Base-by-base conservation (phyloP, 2,113 vertebrate species). In the Dermatemys mawii region DNA sequence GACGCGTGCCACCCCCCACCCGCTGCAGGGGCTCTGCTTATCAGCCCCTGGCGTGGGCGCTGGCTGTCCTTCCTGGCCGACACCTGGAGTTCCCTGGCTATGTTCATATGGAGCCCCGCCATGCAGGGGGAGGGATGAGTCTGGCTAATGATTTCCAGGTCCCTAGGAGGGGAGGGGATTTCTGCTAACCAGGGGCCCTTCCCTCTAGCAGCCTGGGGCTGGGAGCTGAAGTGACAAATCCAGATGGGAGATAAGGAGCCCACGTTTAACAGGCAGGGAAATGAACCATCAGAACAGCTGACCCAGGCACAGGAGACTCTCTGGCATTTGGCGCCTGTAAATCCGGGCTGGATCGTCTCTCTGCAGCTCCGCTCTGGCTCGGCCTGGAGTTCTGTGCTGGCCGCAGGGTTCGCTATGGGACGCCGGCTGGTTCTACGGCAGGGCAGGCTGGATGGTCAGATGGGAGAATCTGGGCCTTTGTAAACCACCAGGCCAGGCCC, bases 381-480 rank as follows among this genome's bases (percentile, higher is more conserved):
- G 3, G 60, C 63, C 55, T 29, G 1, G 11, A 60, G 29, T 35
- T 60, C 57, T 60, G 57, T 6, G 29, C 6, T 32, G 57, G 57
- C 29, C 57, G 0, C 29, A 35, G n/a, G 35, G 16, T 8, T 67
- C 4, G 11, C 22, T 27, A 5, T 6, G 11, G 10, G 2, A 44
- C 11, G 41, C 70, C 41, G 6, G 22, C 70, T 41, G 38, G 16
- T 38, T 38, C 35, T 70, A 38, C 4, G 4, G n/a, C 16, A 16
- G 17, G n/a, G 16, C 63, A 70, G 63, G n/a, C 35, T 38, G 63
- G 32, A 38, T 21, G 35, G 11, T 22, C n/a, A 10, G 10, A 73
- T 3, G 67, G n/a, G n/a, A n/a, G n/a, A n/a, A n/a, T n/a, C n/a
- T n/a, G n/a, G n/a, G n/a, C n/a, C n/a, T n/a, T n/a, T n/a, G n/a